Percentiles rank a stretch among this genome's conserved stretches.
These are phyloP conservation scores for Copidosoma floridanum DNA, from an alignment of 1,140 invertebrate genomes.

Conservation along the genomic window DNA sequence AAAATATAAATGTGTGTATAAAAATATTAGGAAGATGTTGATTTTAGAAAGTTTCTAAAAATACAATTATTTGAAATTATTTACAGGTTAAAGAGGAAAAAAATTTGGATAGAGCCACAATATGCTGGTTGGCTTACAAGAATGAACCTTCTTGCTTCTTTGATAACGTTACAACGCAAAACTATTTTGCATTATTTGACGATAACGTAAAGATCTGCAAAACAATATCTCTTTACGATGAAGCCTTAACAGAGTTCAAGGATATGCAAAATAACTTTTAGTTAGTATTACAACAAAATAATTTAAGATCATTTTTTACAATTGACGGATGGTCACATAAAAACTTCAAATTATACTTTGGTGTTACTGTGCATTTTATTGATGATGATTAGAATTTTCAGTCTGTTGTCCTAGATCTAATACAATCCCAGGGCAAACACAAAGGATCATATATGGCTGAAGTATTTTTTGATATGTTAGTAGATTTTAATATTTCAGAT, in stretches of 20 bases:
- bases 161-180: constrained; percentile 39
- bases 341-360: neutral
- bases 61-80: no score
- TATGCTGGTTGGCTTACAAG: constrained; percentile 40
- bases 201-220: constrained; percentile 32
- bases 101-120: neutral
- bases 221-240: neutral
- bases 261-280: constrained; percentile 25
- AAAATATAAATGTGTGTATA: no score
- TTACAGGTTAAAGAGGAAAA: neutral
- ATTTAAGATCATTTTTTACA: constrained; percentile 45
- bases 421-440: constrained; percentile 39
- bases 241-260: neutral
- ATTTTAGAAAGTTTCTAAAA: no score
- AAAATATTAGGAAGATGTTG: no score
- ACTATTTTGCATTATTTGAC: constrained; percentile 36
- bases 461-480: constrained; percentile 38
- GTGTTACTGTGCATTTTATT: constrained; percentile 29
- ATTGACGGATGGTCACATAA: constrained; percentile 43
- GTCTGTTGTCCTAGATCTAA: constrained; percentile 43
- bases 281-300: constrained; percentile 33
- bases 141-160: constrained; percentile 46
- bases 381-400: constrained; percentile 41
- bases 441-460: constrained; percentile 43
- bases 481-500: constrained; percentile 35